Percentiles rank a stretch among this genome's conserved stretches.
These are phyloP conservation scores for Dermatemys mawii DNA, from an alignment of 2,113 vertebrate genomes.

Conservation along the genomic window DNA sequence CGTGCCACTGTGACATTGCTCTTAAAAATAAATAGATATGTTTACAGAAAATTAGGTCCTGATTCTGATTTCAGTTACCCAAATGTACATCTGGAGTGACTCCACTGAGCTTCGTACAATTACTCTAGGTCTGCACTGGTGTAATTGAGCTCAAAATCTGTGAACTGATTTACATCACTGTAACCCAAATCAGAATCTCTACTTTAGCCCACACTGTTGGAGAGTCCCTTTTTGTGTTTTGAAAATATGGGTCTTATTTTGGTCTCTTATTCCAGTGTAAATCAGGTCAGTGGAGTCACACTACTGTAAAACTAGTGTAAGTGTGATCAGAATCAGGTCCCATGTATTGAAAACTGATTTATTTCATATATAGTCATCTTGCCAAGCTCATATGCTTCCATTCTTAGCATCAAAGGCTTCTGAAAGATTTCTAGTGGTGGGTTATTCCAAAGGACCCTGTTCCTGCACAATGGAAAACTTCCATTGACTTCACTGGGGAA, in stretches of 20 bases:
- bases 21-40: not conserved
- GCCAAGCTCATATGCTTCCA: not conserved
- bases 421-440: not conserved
- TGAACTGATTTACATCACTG: not conserved
- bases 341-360: not conserved
- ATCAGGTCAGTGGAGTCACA: not conserved
- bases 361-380: not conserved
- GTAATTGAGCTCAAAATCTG: not conserved
- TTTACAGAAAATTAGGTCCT: not conserved
- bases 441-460: not conserved
- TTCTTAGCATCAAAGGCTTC: constrained; percentile 17
- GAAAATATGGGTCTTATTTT: not conserved
- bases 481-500: not conserved
- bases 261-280: not conserved
- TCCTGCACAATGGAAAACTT: not conserved
- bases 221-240: not conserved
- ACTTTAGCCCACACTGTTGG: not conserved
- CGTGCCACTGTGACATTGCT: not conserved
- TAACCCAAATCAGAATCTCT: not conserved
- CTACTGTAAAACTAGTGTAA: not conserved
- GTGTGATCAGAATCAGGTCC: not conserved
- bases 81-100: not conserved
- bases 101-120: not conserved
- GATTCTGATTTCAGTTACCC: not conserved
- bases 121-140: not conserved